Conservation (phyloP, 2,113 vertebrate genomes). For the Pollachius pollachius region DNA sequence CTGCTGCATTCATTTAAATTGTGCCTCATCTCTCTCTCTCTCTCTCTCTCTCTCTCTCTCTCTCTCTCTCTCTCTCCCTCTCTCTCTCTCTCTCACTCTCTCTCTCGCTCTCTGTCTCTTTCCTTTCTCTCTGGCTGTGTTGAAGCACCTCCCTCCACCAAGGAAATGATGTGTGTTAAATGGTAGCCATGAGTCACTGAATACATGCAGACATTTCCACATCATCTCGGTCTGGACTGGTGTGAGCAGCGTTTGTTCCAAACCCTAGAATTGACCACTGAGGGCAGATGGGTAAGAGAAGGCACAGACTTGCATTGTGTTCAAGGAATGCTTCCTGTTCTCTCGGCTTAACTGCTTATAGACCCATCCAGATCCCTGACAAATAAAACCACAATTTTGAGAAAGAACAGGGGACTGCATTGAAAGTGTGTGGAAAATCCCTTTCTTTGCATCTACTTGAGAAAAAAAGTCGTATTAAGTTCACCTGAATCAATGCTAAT, state of each 20-base stretch:
- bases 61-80: too few species aligned
- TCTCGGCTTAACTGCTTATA: background rate
- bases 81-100: too few species aligned
- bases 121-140: background rate
- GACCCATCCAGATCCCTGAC: background rate
- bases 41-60: too few species aligned
- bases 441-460: too few species aligned
- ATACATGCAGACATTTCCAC: slow-evolving; percentile 63
- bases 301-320: slow-evolving; percentile 52
- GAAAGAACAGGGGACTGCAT: background rate
- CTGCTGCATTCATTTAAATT: too few species aligned
- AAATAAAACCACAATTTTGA: background rate
- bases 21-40: too few species aligned
- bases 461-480: too few species aligned
- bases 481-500: background rate
- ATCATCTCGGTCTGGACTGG: slow-evolving; percentile 34
- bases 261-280: slow-evolving; percentile 30
- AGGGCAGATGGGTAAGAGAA: slow-evolving; percentile 2
- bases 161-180: slow-evolving; percentile 14
- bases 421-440: background rate
- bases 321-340: slow-evolving; percentile 33
- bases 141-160: slow-evolving; percentile 4
- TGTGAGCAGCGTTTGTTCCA: slow-evolving; percentile 43
- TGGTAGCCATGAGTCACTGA: slow-evolving; percentile 49
- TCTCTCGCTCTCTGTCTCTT: too few species aligned